A percentile compares a stretch with the other conserved stretches of the same genome.
These are phyloP conservation scores for Helarctos malayanus DNA, from an alignment of 2,797 vertebrate species.

Conservation along the genomic window DNA sequence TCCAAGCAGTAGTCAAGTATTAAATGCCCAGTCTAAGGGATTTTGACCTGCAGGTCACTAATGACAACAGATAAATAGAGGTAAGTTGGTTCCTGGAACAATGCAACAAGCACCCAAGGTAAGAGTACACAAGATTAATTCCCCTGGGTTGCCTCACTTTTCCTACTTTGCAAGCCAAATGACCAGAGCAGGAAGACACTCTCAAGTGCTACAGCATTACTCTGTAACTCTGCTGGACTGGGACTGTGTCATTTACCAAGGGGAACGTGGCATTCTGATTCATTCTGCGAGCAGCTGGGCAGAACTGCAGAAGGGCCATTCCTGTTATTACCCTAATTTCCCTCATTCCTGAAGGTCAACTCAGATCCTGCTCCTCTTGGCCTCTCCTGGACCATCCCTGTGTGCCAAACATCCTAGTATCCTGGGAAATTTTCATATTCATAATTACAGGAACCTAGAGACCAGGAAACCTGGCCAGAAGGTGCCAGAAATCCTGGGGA, in stretches of 20 bases:
- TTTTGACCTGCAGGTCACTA: constrained; percentile 57
- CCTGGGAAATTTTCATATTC: constrained; percentile 74
- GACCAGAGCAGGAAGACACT: background rate
- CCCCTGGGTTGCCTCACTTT: constrained; percentile 69
- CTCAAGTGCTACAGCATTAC: background rate
- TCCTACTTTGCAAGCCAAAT: constrained; percentile 53
- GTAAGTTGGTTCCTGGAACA: background rate
- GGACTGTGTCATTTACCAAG: constrained; percentile 8
- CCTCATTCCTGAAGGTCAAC: constrained; percentile 76
- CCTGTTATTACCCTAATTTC: fast-evolving
- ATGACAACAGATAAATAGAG: constrained; percentile 71
- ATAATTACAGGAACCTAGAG: constrained; percentile 74
- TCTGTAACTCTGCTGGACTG: background rate
- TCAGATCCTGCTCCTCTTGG: background rate
- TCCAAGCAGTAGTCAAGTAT: background rate
- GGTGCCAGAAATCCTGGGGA: constrained; percentile 72
- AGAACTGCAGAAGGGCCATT: background rate
- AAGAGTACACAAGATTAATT: constrained; percentile 64
- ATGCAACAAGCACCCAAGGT: background rate
- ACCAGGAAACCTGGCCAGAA: constrained; percentile 65
- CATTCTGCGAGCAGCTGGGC: fast-evolving
- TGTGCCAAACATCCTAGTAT: background rate
- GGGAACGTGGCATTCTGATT: background rate
- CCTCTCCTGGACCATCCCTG: constrained; percentile 15
- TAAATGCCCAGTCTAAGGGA: constrained; percentile 8